These are phyloP conservation scores for Pseudomyrmex dendroicus DNA, from an alignment of 1,140 invertebrate species.

Conservation along the genomic window DNA sequence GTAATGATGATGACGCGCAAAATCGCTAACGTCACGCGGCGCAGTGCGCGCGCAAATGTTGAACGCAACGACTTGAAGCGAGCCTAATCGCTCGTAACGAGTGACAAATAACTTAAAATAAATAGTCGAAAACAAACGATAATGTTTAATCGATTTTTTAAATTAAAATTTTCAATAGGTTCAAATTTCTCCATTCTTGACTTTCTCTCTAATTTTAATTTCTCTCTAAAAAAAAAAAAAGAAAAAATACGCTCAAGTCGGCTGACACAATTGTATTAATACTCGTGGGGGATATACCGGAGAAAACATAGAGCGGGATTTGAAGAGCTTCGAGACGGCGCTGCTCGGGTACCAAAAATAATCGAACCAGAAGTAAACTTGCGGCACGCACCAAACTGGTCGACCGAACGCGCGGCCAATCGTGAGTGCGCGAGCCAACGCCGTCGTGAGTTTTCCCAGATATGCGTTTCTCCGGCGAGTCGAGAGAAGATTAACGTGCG, in stretches of 20 bases:
- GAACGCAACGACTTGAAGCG: too few species aligned
- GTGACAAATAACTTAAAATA: too few species aligned
- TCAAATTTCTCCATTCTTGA: too few species aligned
- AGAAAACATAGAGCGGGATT: slow-evolving; percentile 29
- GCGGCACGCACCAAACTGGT: neutral
- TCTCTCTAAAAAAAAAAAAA: neutral
- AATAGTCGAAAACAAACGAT: too few species aligned
- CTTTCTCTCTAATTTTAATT: neutral
- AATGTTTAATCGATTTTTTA: too few species aligned
- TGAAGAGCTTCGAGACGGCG: slow-evolving; percentile 51
- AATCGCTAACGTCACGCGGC: neutral
- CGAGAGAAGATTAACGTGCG: neutral
- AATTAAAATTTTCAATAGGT: too few species aligned
- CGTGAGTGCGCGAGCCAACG: neutral
- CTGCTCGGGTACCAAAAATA: slow-evolving; percentile 69
- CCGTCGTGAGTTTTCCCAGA: neutral
- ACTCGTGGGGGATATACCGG: slow-evolving; percentile 49
- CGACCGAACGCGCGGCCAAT: neutral
- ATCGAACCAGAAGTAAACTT: slow-evolving; percentile 47
- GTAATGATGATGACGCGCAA: slow-evolving; percentile 11
- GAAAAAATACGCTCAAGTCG: neutral
- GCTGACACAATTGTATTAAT: slow-evolving; percentile 77
- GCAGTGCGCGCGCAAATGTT: neutral
- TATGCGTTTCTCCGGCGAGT: neutral
- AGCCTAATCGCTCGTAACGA: too few species aligned